Conservation (phyloP, 2,888 invertebrate genomes). For the Zygaena filipendulae region DNA sequence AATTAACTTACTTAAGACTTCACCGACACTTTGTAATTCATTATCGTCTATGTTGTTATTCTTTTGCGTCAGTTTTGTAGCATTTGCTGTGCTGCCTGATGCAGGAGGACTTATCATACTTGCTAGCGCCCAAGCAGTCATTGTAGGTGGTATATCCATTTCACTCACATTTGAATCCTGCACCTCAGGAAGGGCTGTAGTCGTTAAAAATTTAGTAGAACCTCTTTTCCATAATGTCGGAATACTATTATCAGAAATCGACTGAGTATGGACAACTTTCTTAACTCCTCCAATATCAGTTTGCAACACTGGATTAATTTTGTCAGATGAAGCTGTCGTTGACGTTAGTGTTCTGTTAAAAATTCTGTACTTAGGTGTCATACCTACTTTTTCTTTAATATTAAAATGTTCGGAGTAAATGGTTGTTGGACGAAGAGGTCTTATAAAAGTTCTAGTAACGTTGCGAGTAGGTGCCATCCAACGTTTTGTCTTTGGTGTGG, state of each 20-base stretch:
- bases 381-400: conserved; percentile 37
- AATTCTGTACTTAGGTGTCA: conserved; percentile 24
- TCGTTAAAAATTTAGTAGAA: conserved; percentile 46
- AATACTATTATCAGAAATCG: conserved; percentile 55
- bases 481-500: conserved; percentile 47
- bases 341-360: conserved; percentile 33
- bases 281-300: conserved; percentile 44
- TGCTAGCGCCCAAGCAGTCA: conserved; percentile 63
- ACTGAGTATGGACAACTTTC: conserved; percentile 47
- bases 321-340: conserved; percentile 54
- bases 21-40: conserved; percentile 53
- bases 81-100: conserved; percentile 27
- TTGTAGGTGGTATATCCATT: conserved; percentile 56
- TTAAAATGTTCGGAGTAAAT: conserved; percentile 56
- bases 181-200: conserved; percentile 33
- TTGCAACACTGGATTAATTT: conserved; percentile 59
- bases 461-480: conserved; percentile 55
- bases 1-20: conserved; percentile 43
- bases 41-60: conserved; percentile 48
- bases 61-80: conserved; percentile 30
- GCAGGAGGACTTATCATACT: conserved; percentile 50
- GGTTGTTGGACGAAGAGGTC: conserved; percentile 37
- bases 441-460: conserved; percentile 27
- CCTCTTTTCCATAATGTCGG: conserved; percentile 60
- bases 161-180: conserved; percentile 31